Conservation (phyloP, 2,113 vertebrate genomes). For the Chamaetylas fuelleborni region DNA sequence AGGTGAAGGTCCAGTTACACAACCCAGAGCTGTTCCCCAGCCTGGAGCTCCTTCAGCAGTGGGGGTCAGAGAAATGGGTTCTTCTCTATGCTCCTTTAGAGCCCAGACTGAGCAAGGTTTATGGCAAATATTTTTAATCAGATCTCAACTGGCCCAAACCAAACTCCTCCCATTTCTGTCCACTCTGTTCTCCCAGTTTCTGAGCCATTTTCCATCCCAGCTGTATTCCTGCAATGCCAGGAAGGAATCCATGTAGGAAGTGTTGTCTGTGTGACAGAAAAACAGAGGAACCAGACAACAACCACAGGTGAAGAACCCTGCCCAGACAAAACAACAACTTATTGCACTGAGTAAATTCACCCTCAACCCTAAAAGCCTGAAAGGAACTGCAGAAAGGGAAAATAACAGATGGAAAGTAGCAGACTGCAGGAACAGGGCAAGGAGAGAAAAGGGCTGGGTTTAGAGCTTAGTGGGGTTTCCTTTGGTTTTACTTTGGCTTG, state of each 20-base stretch:
- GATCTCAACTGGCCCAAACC: background rate
- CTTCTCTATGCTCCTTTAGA: background rate
- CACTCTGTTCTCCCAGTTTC: background rate
- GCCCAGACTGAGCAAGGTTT: background rate
- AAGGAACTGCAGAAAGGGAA: background rate
- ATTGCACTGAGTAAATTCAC: background rate
- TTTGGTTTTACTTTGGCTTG: background rate
- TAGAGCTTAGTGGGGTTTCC: background rate
- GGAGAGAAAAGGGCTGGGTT: background rate
- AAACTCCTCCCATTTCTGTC: background rate
- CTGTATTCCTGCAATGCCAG: fast-evolving
- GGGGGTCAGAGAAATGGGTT: background rate
- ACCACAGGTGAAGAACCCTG: background rate
- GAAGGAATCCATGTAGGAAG: background rate
- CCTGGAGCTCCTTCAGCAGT: background rate
- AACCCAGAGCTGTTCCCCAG: background rate
- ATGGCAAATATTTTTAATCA: background rate
- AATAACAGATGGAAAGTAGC: background rate
- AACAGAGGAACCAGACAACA: background rate
- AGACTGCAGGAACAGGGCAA: background rate
- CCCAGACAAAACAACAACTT: background rate
- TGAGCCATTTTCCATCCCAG: background rate
- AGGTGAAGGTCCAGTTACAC: conserved; percentile 16
- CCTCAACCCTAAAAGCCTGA: background rate
- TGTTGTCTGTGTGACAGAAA: fast-evolving